These are phyloP conservation scores for Acrobasis suavella DNA, from an alignment of 2,888 invertebrate genomes.

Conservation along the genomic window DNA sequence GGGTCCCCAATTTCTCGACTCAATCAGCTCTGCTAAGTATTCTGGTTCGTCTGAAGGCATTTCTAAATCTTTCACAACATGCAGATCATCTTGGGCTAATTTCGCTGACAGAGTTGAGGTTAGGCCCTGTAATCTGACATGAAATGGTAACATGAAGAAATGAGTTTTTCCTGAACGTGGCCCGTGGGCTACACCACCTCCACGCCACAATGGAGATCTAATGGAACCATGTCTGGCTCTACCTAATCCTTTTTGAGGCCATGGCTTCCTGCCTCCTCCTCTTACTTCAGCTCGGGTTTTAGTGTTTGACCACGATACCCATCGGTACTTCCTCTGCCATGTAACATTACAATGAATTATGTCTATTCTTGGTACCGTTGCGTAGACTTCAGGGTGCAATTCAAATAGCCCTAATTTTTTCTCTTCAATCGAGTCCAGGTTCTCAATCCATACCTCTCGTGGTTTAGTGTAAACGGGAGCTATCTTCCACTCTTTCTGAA, in stretches of 20 bases:
- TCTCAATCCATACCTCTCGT: conserved; percentile 94
- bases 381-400: conserved; percentile 95
- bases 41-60: conserved; percentile 91
- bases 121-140: conserved; percentile 89
- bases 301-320: conserved; percentile 90
- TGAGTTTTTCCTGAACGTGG: conserved; percentile 94
- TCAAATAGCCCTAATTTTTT: conserved; percentile 92
- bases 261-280: conserved; percentile 96
- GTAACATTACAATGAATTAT: conserved; percentile 91
- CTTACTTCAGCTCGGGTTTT: conserved; percentile 92
- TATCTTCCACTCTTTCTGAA: conserved; percentile 72
- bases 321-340: conserved; percentile 93
- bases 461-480: conserved; percentile 82
- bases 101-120: conserved; percentile 93
- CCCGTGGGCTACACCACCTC: conserved; percentile 94
- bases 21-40: conserved; percentile 90
- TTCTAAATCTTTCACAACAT: conserved; percentile 92
- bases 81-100: conserved; percentile 97
- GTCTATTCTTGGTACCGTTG: conserved; percentile 91
- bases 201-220: conserved; percentile 92
- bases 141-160: conserved; percentile 96
- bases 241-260: conserved; percentile 98
- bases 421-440: conserved; percentile 88
- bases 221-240: conserved; percentile 96
- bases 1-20: conserved; percentile 96